These are phyloP conservation scores for Phodopus roborovskii DNA, from an alignment of 2,113 vertebrate species.

Conservation along the genomic window DNA sequence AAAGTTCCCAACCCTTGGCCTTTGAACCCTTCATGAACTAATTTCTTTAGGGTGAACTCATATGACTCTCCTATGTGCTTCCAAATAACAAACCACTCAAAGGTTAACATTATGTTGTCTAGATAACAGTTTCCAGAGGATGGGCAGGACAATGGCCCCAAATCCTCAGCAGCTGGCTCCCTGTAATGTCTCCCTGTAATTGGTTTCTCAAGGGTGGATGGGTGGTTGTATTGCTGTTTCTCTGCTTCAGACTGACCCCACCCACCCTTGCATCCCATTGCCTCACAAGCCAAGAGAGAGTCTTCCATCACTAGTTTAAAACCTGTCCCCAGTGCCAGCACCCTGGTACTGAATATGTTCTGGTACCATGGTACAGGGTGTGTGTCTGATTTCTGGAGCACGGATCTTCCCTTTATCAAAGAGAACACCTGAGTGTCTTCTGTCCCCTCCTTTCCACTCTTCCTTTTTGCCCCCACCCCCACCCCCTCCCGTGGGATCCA, in stretches of 20 bases:
- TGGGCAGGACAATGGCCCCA: not conserved
- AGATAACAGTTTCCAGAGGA: not conserved
- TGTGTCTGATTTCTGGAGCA: not conserved
- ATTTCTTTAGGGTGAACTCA: not conserved
- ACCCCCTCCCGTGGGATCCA: not conserved
- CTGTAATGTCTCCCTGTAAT: not conserved
- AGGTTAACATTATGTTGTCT: not conserved
- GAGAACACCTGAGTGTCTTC: not conserved
- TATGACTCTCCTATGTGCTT: not conserved
- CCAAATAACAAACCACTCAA: not conserved
- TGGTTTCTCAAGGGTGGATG: not conserved
- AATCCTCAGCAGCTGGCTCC: not conserved
- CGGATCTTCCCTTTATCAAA: not conserved
- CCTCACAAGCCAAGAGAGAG: not conserved
- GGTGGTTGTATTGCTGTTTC: not conserved
- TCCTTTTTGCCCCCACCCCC: not conserved
- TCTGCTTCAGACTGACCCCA: not conserved
- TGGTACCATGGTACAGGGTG: not conserved
- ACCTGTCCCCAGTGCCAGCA: not conserved
- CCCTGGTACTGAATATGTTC: not conserved
- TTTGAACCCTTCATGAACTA: not conserved
- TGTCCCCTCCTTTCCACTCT: not conserved
- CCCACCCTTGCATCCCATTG: not conserved
- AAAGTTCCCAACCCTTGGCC: not conserved
- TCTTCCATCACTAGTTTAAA: not conserved